Conservation (phyloP, 2,113 vertebrate species). For the Indri indri region DNA sequence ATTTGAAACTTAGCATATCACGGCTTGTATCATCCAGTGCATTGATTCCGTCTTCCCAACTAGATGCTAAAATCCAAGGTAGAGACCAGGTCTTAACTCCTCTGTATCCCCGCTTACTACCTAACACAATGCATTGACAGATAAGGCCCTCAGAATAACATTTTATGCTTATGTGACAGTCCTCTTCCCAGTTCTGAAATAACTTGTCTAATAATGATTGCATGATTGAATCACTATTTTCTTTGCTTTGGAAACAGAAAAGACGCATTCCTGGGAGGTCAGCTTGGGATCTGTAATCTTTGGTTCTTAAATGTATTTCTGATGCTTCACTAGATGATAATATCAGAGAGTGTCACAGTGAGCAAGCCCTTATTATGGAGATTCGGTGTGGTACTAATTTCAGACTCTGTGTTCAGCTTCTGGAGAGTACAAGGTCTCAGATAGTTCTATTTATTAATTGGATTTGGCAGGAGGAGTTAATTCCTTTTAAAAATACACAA, state of each 20-base stretch:
- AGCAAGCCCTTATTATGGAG: background rate
- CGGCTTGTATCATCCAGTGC: background rate
- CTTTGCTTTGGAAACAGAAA: constrained; percentile 31
- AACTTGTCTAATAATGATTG: background rate
- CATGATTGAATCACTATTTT: background rate
- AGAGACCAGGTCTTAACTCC: background rate
- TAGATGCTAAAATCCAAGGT: background rate
- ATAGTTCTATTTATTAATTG: constrained; percentile 52
- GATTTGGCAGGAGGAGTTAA: constrained; percentile 30
- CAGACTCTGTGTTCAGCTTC: background rate
- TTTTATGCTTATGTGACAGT: background rate
- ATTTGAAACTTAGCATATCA: background rate
- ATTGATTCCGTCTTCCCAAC: background rate
- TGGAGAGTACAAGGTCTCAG: background rate
- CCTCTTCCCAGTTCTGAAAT: background rate
- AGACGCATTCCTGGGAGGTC: background rate
- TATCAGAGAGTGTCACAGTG: rapidly evolving
- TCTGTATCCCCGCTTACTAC: background rate
- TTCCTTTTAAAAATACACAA: constrained; percentile 57
- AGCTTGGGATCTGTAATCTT: background rate
- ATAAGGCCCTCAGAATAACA: background rate
- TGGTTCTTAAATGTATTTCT: constrained; percentile 1
- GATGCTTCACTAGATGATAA: background rate
- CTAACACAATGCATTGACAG: background rate
- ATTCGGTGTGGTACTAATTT: background rate